Evolutionary conservation across 2,113 vertebrate genomes (phyloP).

Genomic region (Drymodes brunneopygia): DNA sequence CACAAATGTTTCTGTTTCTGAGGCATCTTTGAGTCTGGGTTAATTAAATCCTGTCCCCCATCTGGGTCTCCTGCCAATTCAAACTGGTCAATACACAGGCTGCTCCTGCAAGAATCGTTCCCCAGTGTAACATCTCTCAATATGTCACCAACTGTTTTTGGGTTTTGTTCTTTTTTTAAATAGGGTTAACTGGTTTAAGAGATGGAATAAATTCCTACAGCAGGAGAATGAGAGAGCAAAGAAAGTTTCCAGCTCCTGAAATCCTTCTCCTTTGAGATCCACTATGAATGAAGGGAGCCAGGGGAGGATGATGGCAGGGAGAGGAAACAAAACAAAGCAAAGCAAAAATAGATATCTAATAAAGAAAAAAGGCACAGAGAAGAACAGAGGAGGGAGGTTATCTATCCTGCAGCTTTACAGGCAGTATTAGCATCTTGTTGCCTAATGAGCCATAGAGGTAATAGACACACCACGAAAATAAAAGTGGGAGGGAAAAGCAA

Average conservation of each 20-base stretch:
- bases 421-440: constrained; percentile 3
- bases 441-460: constrained; percentile 46
- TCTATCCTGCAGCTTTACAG: background rate
- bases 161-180: background rate
- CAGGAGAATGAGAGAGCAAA: background rate
- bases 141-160: background rate
- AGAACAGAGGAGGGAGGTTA: background rate
- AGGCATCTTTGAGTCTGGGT: background rate
- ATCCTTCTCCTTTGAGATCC: background rate
- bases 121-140: background rate
- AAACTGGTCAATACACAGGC: background rate
- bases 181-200: background rate
- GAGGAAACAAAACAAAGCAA: background rate
- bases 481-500: constrained; percentile 16
- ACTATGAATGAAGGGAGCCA: background rate
- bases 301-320: background rate
- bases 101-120: background rate
- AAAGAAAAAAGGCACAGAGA: background rate
- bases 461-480: constrained; percentile 31
- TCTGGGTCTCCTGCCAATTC: background rate
- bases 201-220: background rate
- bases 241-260: background rate
- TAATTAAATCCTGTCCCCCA: background rate
- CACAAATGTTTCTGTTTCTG: background rate
- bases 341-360: background rate